Evolutionary conservation across 2,888 invertebrate species (phyloP).

Genomic region (Dolomedes plantarius): DNA sequence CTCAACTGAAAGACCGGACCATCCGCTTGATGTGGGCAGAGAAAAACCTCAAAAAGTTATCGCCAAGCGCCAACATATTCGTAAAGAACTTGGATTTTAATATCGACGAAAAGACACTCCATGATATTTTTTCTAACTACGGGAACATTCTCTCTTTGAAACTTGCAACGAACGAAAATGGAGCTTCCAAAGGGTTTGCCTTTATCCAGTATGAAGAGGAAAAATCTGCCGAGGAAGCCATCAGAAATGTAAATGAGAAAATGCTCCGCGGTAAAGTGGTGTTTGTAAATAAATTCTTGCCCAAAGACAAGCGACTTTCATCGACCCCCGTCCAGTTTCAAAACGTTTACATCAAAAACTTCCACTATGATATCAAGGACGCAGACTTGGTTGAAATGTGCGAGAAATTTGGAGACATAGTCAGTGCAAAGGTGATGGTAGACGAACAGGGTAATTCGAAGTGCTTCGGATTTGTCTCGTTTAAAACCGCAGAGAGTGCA

Average conservation of each 20-base stretch:
- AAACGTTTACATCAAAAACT: slow-evolving; percentile 99
- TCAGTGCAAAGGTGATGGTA: slow-evolving; percentile 92
- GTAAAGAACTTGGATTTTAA: slow-evolving; percentile 98
- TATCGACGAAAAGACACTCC: slow-evolving; percentile 99
- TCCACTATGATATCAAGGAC: slow-evolving; percentile 94
- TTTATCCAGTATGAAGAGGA: slow-evolving; percentile 99
- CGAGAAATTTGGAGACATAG: slow-evolving; percentile 92
- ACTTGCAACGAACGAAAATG: slow-evolving; percentile 88
- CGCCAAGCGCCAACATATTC: slow-evolving; percentile 98
- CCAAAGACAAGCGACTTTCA: slow-evolving; percentile 97
- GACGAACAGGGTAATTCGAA: slow-evolving; percentile 92
- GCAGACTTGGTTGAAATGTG: slow-evolving; percentile 93
- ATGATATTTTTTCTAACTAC: slow-evolving; percentile 98
- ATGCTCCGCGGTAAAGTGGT: slow-evolving; percentile 89
- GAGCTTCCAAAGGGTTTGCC: slow-evolving; percentile 95
- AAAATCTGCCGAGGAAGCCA: slow-evolving; percentile 96
- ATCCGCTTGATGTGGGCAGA: slow-evolving; percentile 99
- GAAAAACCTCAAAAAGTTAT: slow-evolving; percentile 85
- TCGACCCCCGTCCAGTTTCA: slow-evolving; percentile 82
- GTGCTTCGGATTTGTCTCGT: slow-evolving; percentile 99
- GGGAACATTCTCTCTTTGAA: slow-evolving; percentile 98
- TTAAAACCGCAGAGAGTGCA: slow-evolving; percentile 95
- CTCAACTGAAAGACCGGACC: slow-evolving; percentile 95
- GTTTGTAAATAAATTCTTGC: slow-evolving; percentile 92
- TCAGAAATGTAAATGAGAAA: slow-evolving; percentile 99